Evolutionary conservation across 2,797 vertebrate species (phyloP).

Genomic region (Pangasius djambal): DNA sequence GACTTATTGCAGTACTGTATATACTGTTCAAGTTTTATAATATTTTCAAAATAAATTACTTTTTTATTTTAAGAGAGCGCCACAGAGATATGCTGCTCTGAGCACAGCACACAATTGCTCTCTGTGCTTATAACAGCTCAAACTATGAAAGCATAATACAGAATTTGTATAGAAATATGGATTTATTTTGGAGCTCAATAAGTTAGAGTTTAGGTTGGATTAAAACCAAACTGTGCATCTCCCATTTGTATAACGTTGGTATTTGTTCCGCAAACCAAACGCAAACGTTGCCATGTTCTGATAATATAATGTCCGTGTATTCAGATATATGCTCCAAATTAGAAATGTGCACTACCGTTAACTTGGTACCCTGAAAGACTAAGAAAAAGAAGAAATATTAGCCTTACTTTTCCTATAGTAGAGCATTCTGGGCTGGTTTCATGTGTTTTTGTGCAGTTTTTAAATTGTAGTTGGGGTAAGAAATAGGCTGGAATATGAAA

Average conservation of each 20-base stretch:
- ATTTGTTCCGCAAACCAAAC: not conserved
- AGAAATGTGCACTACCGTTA: not conserved
- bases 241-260: not conserved
- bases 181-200: not conserved
- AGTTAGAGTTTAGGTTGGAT: not conserved
- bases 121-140: not conserved
- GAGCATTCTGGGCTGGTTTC: no score
- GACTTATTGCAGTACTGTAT: not conserved
- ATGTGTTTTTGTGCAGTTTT: no score
- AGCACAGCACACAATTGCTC: not conserved
- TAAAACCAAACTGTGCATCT: not conserved
- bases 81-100: not conserved
- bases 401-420: no score
- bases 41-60: no score
- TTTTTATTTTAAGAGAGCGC: not conserved
- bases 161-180: not conserved
- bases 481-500: not conserved
- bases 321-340: not conserved
- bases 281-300: not conserved
- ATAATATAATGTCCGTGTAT: not conserved
- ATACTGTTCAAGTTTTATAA: no score
- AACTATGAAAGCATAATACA: not conserved
- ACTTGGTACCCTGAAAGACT: not conserved
- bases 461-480: no score
- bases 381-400: not conserved